These are phyloP conservation scores for Branchipolynoe longqiensis DNA, from an alignment of 2,888 invertebrate species.

Conservation along the genomic window DNA sequence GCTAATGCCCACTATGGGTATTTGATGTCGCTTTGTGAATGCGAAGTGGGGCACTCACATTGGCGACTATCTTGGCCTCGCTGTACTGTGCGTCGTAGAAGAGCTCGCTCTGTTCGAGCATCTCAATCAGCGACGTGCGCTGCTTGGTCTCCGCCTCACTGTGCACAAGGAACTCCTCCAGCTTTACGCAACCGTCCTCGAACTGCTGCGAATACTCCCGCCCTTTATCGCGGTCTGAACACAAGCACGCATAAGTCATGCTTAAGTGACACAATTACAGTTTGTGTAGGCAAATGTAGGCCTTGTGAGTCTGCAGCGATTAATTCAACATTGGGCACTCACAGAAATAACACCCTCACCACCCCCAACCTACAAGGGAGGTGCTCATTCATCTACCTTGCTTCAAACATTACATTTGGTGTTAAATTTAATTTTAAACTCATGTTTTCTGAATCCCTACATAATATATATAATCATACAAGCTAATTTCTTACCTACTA, in stretches of 20 bases:
- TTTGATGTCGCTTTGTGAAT: no score
- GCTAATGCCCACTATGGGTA: no score
- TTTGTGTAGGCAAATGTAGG: not conserved
- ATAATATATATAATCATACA: not conserved
- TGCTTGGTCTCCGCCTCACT: slow-evolving; percentile 92
- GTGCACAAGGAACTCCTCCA: slow-evolving; percentile 89
- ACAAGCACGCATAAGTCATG: not conserved
- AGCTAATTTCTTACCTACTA: not conserved
- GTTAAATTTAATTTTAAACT: no score
- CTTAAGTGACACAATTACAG: not conserved
- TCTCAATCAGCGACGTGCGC: slow-evolving; percentile 88
- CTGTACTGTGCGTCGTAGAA: slow-evolving; percentile 94
- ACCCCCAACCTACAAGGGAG: no score
- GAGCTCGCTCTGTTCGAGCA: slow-evolving; percentile 88
- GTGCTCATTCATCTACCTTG: no score
- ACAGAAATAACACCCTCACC: no score
- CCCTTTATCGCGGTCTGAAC: slow-evolving; percentile 89
- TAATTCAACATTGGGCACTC: no score
- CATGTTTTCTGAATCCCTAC: no score
- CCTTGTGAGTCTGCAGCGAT: no score
- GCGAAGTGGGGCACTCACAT: slow-evolving; percentile 86
- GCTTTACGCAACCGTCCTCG: slow-evolving; percentile 89
- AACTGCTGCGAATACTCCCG: slow-evolving; percentile 94
- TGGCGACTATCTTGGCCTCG: slow-evolving; percentile 97
- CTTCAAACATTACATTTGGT: no score